A percentile compares a stretch with the other conserved stretches of the same genome.
Evolutionary conservation across 2,113 vertebrate genomes (phyloP).

Genomic region (Xyrauchen texanus): DNA sequence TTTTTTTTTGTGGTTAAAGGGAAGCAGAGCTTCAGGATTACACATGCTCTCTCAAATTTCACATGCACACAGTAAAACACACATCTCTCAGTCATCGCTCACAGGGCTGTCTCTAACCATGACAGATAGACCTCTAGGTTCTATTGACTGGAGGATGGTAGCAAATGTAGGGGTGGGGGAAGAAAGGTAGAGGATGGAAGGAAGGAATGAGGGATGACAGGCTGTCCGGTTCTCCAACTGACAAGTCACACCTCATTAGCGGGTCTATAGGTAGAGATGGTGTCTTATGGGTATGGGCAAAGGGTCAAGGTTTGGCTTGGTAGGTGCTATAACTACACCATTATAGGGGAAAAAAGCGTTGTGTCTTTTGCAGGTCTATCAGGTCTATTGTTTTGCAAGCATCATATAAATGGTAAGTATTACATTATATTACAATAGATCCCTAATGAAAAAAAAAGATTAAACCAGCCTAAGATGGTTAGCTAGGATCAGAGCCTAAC

Average conservation of each 20-base stretch:
- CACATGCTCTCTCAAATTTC: not conserved
- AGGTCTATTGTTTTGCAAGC: no score
- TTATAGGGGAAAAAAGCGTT: no score
- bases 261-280: no score
- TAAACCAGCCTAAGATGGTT: no score
- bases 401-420: no score
- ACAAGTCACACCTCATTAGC: constrained; percentile 80
- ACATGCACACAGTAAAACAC: constrained; percentile 42
- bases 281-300: no score
- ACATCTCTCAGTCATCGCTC: constrained; percentile 44
- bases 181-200: not conserved
- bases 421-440: no score
- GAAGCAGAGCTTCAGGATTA: constrained; percentile 34
- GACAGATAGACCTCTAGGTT: constrained; percentile 64
- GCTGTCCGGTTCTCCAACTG: constrained; percentile 62
- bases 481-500: no score
- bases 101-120: constrained; percentile 52
- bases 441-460: no score
- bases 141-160: constrained; percentile 68
- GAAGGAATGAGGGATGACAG: constrained; percentile 40
- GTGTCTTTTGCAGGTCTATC: no score
- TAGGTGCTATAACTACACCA: no score
- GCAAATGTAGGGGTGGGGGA: constrained; percentile 59
- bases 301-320: no score
- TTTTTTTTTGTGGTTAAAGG: constrained; percentile 2